Conservation (phyloP, 2,113 vertebrate species). For the Daubentonia madagascariensis region DNA sequence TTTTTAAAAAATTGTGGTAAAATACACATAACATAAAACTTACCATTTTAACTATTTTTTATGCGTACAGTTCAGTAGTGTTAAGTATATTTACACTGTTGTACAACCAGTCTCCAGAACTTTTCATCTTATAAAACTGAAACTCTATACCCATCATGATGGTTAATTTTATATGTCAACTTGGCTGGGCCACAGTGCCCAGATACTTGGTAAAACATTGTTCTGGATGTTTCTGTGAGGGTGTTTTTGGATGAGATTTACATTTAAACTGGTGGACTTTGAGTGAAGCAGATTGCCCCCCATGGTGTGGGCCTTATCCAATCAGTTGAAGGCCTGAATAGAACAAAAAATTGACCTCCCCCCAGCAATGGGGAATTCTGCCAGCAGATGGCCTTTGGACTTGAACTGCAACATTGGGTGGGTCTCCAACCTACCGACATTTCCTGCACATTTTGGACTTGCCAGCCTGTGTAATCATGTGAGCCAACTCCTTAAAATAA, state of each 20-base stretch:
- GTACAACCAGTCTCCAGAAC: background rate
- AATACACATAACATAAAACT: background rate
- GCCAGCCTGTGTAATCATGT: background rate
- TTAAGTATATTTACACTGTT: background rate
- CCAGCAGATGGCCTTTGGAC: background rate
- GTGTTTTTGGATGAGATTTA: background rate
- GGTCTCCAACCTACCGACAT: background rate
- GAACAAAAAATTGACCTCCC: background rate
- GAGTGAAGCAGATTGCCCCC: background rate
- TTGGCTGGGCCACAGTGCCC: background rate
- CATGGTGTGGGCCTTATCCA: background rate
- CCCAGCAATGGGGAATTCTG: background rate
- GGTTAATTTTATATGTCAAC: background rate
- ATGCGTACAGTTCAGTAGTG: background rate
- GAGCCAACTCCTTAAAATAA: background rate
- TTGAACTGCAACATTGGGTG: background rate
- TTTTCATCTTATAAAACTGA: background rate
- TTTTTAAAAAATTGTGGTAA: background rate
- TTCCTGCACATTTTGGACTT: background rate
- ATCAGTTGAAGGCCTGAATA: background rate
- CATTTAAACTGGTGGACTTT: background rate
- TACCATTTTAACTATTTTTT: background rate
- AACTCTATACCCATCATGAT: background rate
- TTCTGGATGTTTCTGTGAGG: background rate
- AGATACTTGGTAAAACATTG: background rate